Percentiles rank a stretch among this genome's conserved stretches.
These are phyloP conservation scores for Pelosia muscerda DNA, from an alignment of 2,888 invertebrate species.

Conservation along the genomic window DNA sequence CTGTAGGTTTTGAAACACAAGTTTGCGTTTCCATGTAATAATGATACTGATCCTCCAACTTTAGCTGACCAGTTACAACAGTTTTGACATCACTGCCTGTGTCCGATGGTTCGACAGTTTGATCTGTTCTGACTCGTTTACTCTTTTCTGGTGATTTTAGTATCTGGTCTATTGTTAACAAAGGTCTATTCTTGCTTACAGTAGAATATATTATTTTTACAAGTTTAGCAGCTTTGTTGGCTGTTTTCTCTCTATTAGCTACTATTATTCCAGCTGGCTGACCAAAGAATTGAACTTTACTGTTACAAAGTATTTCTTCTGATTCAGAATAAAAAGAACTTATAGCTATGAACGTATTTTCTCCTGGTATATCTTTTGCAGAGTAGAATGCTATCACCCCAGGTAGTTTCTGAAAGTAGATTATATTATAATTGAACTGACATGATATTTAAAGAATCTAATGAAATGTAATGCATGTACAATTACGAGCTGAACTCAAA, in stretches of 20 bases:
- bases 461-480: too few relatives aligned
- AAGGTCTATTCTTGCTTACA: slow-evolving; percentile 60
- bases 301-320: slow-evolving; percentile 80
- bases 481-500: too few relatives aligned
- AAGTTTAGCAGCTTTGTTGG: slow-evolving; percentile 84
- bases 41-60: slow-evolving; percentile 89
- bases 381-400: slow-evolving; percentile 89
- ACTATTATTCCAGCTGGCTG: slow-evolving; percentile 82
- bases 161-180: slow-evolving; percentile 57
- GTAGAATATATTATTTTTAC: slow-evolving; percentile 86
- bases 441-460: too few relatives aligned
- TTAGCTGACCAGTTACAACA: slow-evolving; percentile 81
- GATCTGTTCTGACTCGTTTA: slow-evolving; percentile 43
- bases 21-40: slow-evolving; percentile 91
- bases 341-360: slow-evolving; percentile 81
- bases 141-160: slow-evolving; percentile 59
- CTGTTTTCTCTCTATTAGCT: slow-evolving; percentile 84
- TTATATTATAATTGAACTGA: too few relatives aligned
- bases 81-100: slow-evolving; percentile 74
- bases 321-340: slow-evolving; percentile 38
- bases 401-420: slow-evolving; percentile 78
- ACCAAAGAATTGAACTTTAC: slow-evolving; percentile 65
- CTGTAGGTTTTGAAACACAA: slow-evolving; percentile 88
- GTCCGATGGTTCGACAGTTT: slow-evolving; percentile 55
- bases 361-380: slow-evolving; percentile 89